Evolutionary conservation across 2,113 vertebrate species (phyloP), one percentile per base, ranked within the genome.

Genomic region (Limanda limanda): DNA sequence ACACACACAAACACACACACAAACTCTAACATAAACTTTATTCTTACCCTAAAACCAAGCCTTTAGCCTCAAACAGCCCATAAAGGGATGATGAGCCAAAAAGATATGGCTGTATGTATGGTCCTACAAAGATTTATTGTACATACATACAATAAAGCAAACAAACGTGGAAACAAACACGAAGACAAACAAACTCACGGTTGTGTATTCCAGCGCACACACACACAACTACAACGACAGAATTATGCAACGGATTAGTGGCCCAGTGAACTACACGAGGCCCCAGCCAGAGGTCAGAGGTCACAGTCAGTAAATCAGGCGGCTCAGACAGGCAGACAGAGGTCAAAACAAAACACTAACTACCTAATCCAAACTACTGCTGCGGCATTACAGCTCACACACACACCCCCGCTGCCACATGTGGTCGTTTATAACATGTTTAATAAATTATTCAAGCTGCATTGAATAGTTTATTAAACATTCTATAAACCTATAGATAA

Each of bases 221-320:
- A 72, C 66, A 18, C 31, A 71, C 64, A 0, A 9, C 68, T 52
- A 42, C 40, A 3, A 42, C 40, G 51, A 52, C 70, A 74, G 71
- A 75, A 78, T 92, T 88, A 84, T 10, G 25, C 87, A 84, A 89
- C 83, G 74, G 51, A 76, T 74, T 73, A 71, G 45, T 83, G 83
- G 84, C 86, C 83, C 68, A 70, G 57, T 92, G 83, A 91, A 87
- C 90, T 68, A 74, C 71, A 83, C 64, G 40, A 52, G 71, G 73
- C 84, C 80, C 68, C 79, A 71, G 85, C 79, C 68, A 81, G 57
- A 82, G 89, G 88, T 90, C 86, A 88, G 31, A 90, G 79, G 52
- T 81, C 84, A 83, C 27, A 23, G 75, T 74, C 7, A 27, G 63
- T 79, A 62, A 83, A 79, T 84, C 75, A 71, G 68, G 42, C 76